Conservation (phyloP, 1,140 invertebrate genomes). For the Anthonomus grandis region DNA sequence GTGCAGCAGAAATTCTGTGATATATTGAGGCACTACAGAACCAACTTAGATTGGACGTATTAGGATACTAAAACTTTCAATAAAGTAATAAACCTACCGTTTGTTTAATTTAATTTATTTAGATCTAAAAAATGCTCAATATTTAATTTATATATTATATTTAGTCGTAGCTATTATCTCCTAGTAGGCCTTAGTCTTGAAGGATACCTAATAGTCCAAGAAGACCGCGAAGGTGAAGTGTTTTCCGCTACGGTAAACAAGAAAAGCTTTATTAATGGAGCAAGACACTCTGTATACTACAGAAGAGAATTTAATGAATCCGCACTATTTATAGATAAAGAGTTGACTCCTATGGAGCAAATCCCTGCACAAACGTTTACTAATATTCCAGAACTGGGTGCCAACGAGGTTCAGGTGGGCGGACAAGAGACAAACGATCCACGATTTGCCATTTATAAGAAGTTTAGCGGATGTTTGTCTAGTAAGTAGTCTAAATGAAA, state of each 20-base stretch:
- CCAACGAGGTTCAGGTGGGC: constrained; percentile 81
- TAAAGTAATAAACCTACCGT: no score
- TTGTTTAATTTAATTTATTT: no score
- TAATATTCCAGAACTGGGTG: constrained; percentile 60
- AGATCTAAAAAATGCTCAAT: background rate
- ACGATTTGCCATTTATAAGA: constrained; percentile 74
- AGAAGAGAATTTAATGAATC: constrained; percentile 68
- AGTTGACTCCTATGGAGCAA: constrained; percentile 64
- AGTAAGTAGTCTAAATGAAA: constrained; percentile 68
- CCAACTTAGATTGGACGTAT: no score
- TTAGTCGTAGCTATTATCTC: constrained; percentile 76
- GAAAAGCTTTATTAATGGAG: constrained; percentile 77
- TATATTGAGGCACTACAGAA: no score
- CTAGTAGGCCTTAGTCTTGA: constrained; percentile 75
- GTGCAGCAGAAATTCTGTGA: no score
- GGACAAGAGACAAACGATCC: constrained; percentile 79
- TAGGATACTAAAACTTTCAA: no score
- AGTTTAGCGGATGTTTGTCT: constrained; percentile 84
- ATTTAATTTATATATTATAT: constrained; percentile 35
- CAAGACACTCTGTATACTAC: constrained; percentile 83
- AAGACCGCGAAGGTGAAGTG: constrained; percentile 70
- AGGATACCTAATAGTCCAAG: constrained; percentile 79
- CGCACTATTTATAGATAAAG: constrained; percentile 70
- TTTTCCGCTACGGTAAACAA: constrained; percentile 69
- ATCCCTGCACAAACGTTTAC: constrained; percentile 63